Evolutionary conservation across 1,140 invertebrate species (phyloP).

Genomic region (Spodoptera frugiperda): DNA sequence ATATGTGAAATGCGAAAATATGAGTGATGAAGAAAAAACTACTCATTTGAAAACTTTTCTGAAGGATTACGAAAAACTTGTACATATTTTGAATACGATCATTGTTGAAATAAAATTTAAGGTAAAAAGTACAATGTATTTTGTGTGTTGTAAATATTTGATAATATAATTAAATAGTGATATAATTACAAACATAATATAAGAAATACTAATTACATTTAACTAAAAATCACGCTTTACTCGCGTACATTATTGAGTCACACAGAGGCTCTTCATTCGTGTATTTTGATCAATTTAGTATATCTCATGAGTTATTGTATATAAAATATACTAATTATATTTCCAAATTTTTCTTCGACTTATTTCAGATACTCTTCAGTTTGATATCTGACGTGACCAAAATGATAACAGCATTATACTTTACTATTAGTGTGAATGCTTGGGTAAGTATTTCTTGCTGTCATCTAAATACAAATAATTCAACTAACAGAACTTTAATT

Average conservation of each 20-base stretch:
- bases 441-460: neutral
- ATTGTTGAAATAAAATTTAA: neutral
- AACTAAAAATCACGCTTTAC: too few species aligned
- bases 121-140: neutral
- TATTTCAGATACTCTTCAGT: neutral
- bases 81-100: neutral
- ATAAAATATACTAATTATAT: too few species aligned
- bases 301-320: too few species aligned
- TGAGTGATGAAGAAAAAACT: neutral
- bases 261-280: too few species aligned
- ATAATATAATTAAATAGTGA: too few species aligned
- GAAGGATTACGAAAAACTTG: neutral
- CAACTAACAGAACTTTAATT: too few species aligned
- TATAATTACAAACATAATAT: too few species aligned
- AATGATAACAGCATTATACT: neutral
- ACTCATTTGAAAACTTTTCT: neutral
- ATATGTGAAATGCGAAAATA: neutral
- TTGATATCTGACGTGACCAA: neutral
- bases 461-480: too few species aligned
- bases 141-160: too few species aligned
- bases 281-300: too few species aligned
- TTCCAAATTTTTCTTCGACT: neutral
- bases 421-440: neutral
- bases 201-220: too few species aligned
- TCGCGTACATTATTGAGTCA: too few species aligned